Evolutionary conservation across 2,113 vertebrate genomes (phyloP).

Genomic region (Chloroceryle aenea): DNA sequence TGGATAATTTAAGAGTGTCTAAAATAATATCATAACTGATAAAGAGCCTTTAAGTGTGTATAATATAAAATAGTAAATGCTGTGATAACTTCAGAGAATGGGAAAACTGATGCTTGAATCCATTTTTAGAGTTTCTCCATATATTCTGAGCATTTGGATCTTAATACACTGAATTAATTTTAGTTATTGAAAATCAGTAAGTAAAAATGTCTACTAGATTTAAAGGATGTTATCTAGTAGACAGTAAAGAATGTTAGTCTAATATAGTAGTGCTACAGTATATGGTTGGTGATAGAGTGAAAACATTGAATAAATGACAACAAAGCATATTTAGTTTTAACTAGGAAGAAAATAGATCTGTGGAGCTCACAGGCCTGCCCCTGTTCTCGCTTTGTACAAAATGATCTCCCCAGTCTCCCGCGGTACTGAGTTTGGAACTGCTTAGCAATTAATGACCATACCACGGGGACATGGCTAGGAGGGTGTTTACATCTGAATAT

Average conservation of each 20-base stretch:
- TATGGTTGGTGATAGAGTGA: not conserved
- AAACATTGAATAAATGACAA: not conserved
- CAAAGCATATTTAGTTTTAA: not conserved
- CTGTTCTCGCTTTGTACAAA: not conserved
- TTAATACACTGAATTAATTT: not conserved
- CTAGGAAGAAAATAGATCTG: not conserved
- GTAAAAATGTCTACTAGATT: not conserved
- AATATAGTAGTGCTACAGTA: not conserved
- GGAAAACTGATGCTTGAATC: not conserved
- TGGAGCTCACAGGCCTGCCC: not conserved
- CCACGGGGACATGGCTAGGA: not conserved
- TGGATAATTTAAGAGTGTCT: constrained; percentile 25
- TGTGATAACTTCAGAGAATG: not conserved
- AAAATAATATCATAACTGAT: not conserved
- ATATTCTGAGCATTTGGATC: not conserved
- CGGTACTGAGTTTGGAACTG: not conserved
- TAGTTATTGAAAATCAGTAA: constrained; percentile 34
- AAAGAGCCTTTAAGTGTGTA: not conserved
- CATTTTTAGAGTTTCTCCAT: not conserved
- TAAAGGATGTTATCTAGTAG: not conserved
- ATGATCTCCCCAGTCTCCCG: not conserved
- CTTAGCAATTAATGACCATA: not conserved
- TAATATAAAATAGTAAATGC: not conserved
- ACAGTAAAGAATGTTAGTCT: not conserved
- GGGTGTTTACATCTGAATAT: constrained; percentile 10